Base-by-base conservation (phyloP, 92 coral and sea anemone species). In the Scolanthus callimorphus region DNA sequence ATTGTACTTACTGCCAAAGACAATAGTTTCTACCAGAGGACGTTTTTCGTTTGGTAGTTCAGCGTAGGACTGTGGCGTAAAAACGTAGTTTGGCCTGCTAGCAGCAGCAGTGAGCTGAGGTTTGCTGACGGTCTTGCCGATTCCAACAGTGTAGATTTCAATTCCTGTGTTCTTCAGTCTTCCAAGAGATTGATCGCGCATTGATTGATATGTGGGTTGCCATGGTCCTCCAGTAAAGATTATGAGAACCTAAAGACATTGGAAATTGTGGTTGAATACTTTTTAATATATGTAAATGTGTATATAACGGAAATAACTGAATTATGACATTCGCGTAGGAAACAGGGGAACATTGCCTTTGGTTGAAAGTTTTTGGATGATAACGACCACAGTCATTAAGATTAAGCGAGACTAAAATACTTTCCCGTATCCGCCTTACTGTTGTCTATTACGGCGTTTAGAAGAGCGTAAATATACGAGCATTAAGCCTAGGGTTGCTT, bases 61-160 rank as follows among this genome's bases (percentile, higher is more conserved):
- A 4, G 30, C 44, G 49, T 21, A 68, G 22, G 10, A 13, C 8
- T 43, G 25, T 1, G 83, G 4, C 17, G 58, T 59, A 15, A 49
- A 58, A 15, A 67, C 69, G 34, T 57, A 12, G 11, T 68, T 63
- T 13, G 39, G 31, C 19, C 63, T 39, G 1, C 77, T 55, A 13
- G 77, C 77, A 60, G 65, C 61, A n/a, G 39, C 25, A 29, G 43
- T 61, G 17, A 76, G 49, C 43, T 76, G 61, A 3, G 77, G 27
- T 31, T 19, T 48, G 63, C 59, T 49, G 29, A 28, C 25, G 20
- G 63, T 49, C 2, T 37, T 59, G 25, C 82, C 82, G 20, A 75
- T 51, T 20, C 82, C 76, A 11, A 75, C 27, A 3, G 83, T 65
- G 20, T 57, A 67, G 12, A 75, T 61, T 17, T 31, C 62, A 17